phyloP scores from a whole-genome alignment of 1,140 invertebrate genomes.

The Rhynchophorus ferrugineus region DNA sequence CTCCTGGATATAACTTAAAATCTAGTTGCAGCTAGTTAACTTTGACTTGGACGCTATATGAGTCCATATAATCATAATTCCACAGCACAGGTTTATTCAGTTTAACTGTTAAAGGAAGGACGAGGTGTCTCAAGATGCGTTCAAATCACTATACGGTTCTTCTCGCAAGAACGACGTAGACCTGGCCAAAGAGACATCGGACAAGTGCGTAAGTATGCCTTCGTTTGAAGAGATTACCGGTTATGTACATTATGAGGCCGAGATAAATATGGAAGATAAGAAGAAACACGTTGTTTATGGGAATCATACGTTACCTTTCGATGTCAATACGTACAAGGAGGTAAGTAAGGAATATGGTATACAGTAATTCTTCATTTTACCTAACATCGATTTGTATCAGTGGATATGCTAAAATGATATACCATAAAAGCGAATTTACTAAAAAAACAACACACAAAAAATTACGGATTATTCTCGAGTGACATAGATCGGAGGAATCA shows the following conservation, averaged over 20 bases:
- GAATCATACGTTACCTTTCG: conserved; percentile 60
- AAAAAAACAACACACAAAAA: too few relatives aligned
- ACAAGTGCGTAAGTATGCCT: conserved; percentile 35
- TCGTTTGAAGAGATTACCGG: conserved; percentile 40
- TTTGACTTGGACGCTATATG: too few relatives aligned
- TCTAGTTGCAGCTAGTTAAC: too few relatives aligned
- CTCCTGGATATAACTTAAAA: too few relatives aligned
- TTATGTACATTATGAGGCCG: conserved; percentile 41
- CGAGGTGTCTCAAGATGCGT: conserved; percentile 65
- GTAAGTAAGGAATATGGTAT: conserved; percentile 37
- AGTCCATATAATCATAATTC: too few relatives aligned
- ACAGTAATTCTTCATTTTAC: background rate
- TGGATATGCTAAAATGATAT: too few relatives aligned
- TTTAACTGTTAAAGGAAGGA: conserved; percentile 65
- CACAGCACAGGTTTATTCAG: too few relatives aligned
- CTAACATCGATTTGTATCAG: background rate
- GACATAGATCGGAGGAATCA: too few relatives aligned
- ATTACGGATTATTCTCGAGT: too few relatives aligned
- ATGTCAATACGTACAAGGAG: conserved; percentile 55
- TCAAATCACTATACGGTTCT: conserved; percentile 58
- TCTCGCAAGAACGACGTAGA: conserved; percentile 33
- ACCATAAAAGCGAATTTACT: too few relatives aligned
- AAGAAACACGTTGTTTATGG: conserved; percentile 48
- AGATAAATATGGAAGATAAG: conserved; percentile 39
- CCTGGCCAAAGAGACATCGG: conserved; percentile 30